Evolutionary conservation across 2,888 invertebrate species (phyloP), one percentile per base, ranked within the genome.

Genomic region (Netelia inedita): DNA sequence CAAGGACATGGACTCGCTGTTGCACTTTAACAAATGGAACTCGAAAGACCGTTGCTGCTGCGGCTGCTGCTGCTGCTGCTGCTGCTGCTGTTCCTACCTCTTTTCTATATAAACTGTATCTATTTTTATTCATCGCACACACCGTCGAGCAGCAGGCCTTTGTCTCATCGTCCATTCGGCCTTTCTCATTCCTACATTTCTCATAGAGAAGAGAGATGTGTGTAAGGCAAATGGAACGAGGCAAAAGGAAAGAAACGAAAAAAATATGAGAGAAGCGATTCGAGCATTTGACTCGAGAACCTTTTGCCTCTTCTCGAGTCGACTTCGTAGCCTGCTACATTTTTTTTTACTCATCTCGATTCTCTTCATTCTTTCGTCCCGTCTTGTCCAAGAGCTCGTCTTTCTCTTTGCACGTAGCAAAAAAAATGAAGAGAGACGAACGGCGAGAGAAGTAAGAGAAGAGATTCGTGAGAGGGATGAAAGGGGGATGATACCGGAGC

Each of bases 21-120:
- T 85, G 82, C 85, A 85, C 85, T 85, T 85, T 79, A 85, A 85
- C 85, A 85, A 85, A 85, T 85, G 82, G 85, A 85, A 85, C 82
- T 72, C 71, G 50, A 61, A 46, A 65, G 71, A 65, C 71, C 23
- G 9, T 14, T 69, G 28, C 59, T 46, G 5, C 21, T 69, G 28
- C 59, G 23, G 5, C 21, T 61, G 28, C 69, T 21, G 21, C 73
- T 76, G 16, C 43, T 61, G 63, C 69, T 79, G 50, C 21, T 61
- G 28, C 69, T 21, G 21, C 73, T 76, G 16, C 43, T 61, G 63
- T 21, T 19, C 72, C 57, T 50, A 68, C 28, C 19, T 19, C 8
- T 21, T 50, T 16, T 23, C 5, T 53, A 6, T 50, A 28, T 23
- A 19, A 50, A 53, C 63, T 71, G 65, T 69, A 65, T 78, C 81